These are phyloP conservation scores for Bovichtus variegatus DNA, from an alignment of 2,797 vertebrate genomes.

Conservation along the genomic window DNA sequence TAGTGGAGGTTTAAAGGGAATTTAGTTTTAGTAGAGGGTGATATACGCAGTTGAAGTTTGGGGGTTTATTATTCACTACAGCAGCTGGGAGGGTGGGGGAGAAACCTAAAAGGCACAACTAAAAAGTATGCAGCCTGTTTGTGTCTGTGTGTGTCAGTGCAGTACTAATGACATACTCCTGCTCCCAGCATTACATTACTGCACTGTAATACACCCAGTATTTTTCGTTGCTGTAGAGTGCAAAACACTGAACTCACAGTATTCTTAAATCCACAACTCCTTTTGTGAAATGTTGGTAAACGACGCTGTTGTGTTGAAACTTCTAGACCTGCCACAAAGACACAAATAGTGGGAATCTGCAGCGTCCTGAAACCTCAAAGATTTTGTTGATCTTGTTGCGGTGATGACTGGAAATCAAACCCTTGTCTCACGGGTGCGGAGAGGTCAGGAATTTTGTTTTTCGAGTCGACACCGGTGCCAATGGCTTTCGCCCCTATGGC, in stretches of 20 bases:
- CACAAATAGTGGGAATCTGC: conserved; percentile 59
- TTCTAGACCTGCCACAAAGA: conserved; percentile 33
- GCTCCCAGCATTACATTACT: conserved; percentile 45
- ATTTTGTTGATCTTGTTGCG: conserved; percentile 77
- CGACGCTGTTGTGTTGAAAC: conserved; percentile 39
- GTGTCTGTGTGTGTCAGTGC: conserved; percentile 53
- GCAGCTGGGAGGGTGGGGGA: conserved; percentile 62
- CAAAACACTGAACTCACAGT: conserved; percentile 65
- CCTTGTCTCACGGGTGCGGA: conserved; percentile 64
- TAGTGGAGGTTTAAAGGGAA: conserved; percentile 75
- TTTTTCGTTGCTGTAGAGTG: conserved; percentile 60
- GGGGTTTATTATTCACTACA: conserved; percentile 63
- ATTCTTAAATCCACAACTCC: conserved; percentile 35
- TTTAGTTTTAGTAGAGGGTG: conserved; percentile 65
- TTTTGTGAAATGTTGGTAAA: conserved; percentile 23
- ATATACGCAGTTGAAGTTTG: conserved; percentile 54
- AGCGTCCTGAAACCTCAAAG: conserved; percentile 57
- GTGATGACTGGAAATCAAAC: conserved; percentile 75
- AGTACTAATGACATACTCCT: conserved; percentile 73
- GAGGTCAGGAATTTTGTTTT: conserved; percentile 84
- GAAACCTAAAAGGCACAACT: conserved; percentile 36
- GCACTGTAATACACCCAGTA: conserved; percentile 65
- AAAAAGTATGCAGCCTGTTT: conserved; percentile 21
- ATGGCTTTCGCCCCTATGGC: conserved; percentile 57
- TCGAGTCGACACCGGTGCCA: conserved; percentile 68